Evolutionary conservation across 1,140 invertebrate species (phyloP), one percentile per base, ranked within the genome.

Genomic region (Micrasema minimum): DNA sequence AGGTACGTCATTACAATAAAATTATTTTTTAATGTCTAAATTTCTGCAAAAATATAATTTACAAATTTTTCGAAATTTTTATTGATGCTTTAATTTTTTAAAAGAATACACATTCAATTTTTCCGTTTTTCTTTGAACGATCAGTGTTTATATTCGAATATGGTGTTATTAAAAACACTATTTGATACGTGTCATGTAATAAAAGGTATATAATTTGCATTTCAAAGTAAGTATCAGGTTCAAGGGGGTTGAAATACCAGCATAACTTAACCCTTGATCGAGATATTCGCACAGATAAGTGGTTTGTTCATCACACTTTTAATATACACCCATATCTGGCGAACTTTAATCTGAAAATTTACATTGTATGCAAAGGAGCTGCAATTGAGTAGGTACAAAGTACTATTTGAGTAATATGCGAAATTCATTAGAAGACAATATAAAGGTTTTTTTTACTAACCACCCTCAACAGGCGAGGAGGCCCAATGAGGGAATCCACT

Each of bases 241-340:
- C 26, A 31, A 31, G 26, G 26, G 26, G 26, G 26, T 22, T 48
- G 11, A 48, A 48, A 22, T 48, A 48, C 46, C 46, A 48, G 46
- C 46, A 48, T 48, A 48, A 48, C 11, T 20, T 48, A n/a, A 10
- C 11, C 16, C 16, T 48, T 20, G 2, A 7, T 18, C 2, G 14
- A 20, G 14, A 48, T 20, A 48, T 48, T 48, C 23, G 50, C 50
- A 53, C 23, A 26, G 50, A 53, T 53, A 53, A 53, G 50, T 53
- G 11, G 9, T 2, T 7, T n/a, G 26, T 35, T n/a, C 26, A 26
- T 53, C n/a, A 22, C 50, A 9, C n/a, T 53, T 31, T 26, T n/a
- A 23, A 53, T 53, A 53, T n/a, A 26, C 50, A 53, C 50, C 23
- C 50, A 26, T 35, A 53, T 53, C 1, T 2, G n/a, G 26, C 12